A percentile compares a stretch with the other conserved stretches of the same genome.
Conservation (phyloP, 2,797 vertebrate species). For the Sebastes vulpes region DNA sequence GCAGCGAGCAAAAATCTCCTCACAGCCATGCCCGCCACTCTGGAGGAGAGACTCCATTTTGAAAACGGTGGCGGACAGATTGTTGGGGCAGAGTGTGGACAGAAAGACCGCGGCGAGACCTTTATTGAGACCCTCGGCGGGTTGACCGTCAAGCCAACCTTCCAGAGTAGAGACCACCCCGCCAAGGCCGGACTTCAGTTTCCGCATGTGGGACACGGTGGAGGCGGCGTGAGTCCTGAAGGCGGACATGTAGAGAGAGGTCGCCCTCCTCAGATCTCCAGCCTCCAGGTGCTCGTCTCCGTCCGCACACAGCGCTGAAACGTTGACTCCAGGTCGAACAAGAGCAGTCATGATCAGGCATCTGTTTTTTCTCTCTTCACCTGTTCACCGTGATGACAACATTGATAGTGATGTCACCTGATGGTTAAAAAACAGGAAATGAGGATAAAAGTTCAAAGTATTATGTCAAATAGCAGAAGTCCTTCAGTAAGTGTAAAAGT, state of each 20-base stretch:
- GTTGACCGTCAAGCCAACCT: constrained; percentile 85
- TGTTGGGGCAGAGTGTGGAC: constrained; percentile 88
- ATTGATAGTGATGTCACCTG: background rate
- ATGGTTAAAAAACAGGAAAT: background rate
- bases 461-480: too few relatives aligned
- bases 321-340: constrained; percentile 62
- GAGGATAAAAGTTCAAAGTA: background rate
- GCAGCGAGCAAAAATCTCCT: constrained; percentile 87
- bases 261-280: constrained; percentile 81
- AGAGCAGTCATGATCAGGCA: constrained; percentile 70
- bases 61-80: constrained; percentile 85
- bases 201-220: constrained; percentile 82
- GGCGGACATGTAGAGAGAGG: constrained; percentile 88
- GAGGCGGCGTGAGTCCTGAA: constrained; percentile 88
- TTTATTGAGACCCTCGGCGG: constrained; percentile 81
- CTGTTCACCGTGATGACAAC: constrained; percentile 10
- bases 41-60: constrained; percentile 90
- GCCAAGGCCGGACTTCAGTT: constrained; percentile 56
- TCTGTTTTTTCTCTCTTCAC: background rate
- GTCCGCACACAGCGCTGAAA: constrained; percentile 83
- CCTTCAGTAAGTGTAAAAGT: too few relatives aligned
- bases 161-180: constrained; percentile 86
- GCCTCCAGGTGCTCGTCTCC: constrained; percentile 84
- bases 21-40: constrained; percentile 65
- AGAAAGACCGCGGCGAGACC: constrained; percentile 89